A percentile compares a stretch with the other conserved stretches of the same genome.
phyloP scores from a whole-genome alignment of 2,113 vertebrate genomes.

The Pygoscelis antarcticus region DNA sequence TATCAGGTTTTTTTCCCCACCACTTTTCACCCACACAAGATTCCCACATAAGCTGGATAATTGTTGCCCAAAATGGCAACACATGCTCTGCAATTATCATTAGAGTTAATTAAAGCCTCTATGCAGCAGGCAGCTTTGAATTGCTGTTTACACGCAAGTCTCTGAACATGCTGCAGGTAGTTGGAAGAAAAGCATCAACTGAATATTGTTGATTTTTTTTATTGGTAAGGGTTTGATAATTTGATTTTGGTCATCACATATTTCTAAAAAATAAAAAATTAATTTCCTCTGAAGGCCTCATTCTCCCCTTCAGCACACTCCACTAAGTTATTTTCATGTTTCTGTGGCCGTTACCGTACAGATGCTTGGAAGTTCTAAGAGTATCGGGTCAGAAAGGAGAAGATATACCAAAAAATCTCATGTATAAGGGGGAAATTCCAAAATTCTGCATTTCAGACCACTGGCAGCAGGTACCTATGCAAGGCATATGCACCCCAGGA shows the following conservation, averaged over 20 bases:
- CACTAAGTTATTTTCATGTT: neutral
- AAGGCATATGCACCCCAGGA: neutral
- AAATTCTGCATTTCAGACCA: neutral
- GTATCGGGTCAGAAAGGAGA: neutral
- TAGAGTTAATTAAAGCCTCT: conserved; percentile 62
- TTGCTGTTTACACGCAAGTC: conserved; percentile 24
- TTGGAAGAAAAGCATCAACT: neutral
- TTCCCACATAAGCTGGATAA: neutral
- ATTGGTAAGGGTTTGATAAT: neutral
- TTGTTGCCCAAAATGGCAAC: conserved; percentile 57
- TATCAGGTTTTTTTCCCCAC: neutral
- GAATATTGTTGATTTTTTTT: neutral
- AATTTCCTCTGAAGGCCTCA: neutral
- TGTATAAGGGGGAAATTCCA: fast-evolving
- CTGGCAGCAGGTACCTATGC: neutral
- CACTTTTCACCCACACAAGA: neutral
- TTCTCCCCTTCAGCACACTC: neutral
- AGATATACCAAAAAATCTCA: neutral
- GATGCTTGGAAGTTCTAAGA: neutral
- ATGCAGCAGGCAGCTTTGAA: conserved; percentile 14
- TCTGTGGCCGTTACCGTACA: neutral
- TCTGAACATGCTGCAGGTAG: conserved; percentile 32
- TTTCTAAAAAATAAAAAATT: neutral
- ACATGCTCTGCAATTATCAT: conserved; percentile 65
- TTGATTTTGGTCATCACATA: neutral